These are phyloP conservation scores for Pogonocherus hispidulus DNA, from an alignment of 2,888 invertebrate genomes.

Conservation along the genomic window DNA sequence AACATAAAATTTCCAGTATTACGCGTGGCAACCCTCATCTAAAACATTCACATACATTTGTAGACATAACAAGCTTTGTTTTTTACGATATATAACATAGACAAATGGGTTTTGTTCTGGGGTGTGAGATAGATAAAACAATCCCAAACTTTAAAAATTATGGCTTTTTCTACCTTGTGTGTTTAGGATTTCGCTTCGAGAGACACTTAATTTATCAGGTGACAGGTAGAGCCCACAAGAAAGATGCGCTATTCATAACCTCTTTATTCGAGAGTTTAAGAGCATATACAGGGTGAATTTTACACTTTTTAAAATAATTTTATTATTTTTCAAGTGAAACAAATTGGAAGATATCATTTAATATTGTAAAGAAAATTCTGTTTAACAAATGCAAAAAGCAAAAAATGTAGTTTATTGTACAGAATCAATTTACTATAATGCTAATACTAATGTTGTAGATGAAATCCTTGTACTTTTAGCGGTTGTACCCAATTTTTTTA, in stretches of 20 bases:
- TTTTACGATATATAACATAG: conserved; percentile 43
- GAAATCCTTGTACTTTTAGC: too few species aligned
- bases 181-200: conserved; percentile 29
- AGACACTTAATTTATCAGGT: conserved; percentile 37
- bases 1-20: conserved; percentile 40
- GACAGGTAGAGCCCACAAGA: conserved; percentile 23
- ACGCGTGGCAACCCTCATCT: conserved; percentile 34
- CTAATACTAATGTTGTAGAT: too few species aligned
- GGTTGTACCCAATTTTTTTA: too few species aligned
- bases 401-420: too few species aligned
- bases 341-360: too few species aligned
- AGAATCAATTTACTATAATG: too few species aligned
- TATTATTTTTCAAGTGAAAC: too few species aligned
- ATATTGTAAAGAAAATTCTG: too few species aligned
- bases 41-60: conserved; percentile 42
- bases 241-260: background rate
- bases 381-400: too few species aligned
- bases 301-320: too few species aligned
- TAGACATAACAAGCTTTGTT: conserved; percentile 43
- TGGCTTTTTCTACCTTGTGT: conserved; percentile 40
- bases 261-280: background rate
- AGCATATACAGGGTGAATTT: too few species aligned
- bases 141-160: conserved; percentile 42
- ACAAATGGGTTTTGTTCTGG: conserved; percentile 40
- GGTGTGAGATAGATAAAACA: conserved; percentile 44